These are phyloP conservation scores for Spinus pinus DNA, from an alignment of 2,797 vertebrate genomes.

Conservation along the genomic window DNA sequence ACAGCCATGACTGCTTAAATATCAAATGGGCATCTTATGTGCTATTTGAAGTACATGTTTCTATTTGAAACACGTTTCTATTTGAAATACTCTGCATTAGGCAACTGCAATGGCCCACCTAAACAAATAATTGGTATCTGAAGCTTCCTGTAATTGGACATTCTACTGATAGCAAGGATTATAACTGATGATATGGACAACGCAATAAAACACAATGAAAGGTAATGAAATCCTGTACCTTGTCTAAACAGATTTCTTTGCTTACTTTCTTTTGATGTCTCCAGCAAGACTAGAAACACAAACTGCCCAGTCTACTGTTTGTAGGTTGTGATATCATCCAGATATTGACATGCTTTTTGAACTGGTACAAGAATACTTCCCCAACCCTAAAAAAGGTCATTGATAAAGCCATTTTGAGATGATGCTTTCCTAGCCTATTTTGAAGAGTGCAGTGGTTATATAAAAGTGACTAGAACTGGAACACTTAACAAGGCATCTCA, in stretches of 20 bases:
- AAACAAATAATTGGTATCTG: slow-evolving; percentile 4
- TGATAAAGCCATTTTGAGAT: slow-evolving; percentile 2
- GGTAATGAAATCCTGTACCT: background rate
- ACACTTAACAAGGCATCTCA: background rate
- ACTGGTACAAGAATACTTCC: background rate
- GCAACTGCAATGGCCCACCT: background rate
- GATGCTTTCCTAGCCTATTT: background rate
- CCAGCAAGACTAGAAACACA: background rate
- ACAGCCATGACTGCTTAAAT: background rate
- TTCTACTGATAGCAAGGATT: slow-evolving; percentile 1
- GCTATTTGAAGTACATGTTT: background rate
- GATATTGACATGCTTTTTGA: background rate
- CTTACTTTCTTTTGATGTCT: background rate
- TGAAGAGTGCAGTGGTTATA: background rate
- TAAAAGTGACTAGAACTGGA: background rate
- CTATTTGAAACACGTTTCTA: background rate
- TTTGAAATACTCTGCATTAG: background rate
- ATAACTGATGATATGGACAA: background rate
- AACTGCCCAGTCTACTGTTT: background rate
- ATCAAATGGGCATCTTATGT: background rate
- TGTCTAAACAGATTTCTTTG: background rate
- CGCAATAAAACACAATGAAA: slow-evolving; percentile 14
- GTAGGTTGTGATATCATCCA: background rate
- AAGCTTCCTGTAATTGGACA: background rate
- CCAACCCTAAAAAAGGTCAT: background rate